Evolutionary conservation across 2,888 invertebrate genomes (phyloP).

Genomic region (Drosophila recens): DNA sequence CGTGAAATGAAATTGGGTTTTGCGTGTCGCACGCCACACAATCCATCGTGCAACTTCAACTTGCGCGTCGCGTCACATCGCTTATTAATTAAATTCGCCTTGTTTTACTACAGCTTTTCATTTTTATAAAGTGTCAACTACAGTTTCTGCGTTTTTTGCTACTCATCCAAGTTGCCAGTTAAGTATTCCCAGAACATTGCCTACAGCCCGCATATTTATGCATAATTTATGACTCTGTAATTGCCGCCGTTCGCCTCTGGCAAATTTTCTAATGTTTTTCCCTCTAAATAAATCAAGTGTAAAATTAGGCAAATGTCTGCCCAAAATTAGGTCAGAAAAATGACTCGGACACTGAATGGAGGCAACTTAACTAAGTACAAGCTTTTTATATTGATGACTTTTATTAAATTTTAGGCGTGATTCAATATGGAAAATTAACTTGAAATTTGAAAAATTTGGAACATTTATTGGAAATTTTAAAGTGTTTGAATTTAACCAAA

Average conservation of each 20-base stretch:
- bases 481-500: neutral
- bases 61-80: slow-evolving; percentile 1
- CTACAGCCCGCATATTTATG: slow-evolving; percentile 38
- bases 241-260: slow-evolving; percentile 52
- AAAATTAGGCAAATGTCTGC: slow-evolving; percentile 65
- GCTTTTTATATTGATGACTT: neutral
- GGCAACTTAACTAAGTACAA: neutral
- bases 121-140: slow-evolving; percentile 67
- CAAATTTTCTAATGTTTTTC: slow-evolving; percentile 56
- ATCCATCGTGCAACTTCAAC: slow-evolving; percentile 28
- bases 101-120: slow-evolving; percentile 25
- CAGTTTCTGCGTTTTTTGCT: slow-evolving; percentile 37
- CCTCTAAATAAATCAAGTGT: slow-evolving; percentile 70
- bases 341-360: slow-evolving; percentile 15
- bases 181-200: slow-evolving; percentile 13
- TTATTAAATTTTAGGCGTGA: slow-evolving; percentile 2
- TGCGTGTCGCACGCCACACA: slow-evolving; percentile 79
- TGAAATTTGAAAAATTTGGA: neutral
- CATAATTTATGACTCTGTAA: slow-evolving; percentile 71
- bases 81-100: slow-evolving; percentile 59
- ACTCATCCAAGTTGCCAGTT: neutral
- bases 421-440: neutral
- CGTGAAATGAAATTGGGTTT: slow-evolving; percentile 66
- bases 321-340: slow-evolving; percentile 50
- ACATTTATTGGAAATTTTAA: neutral